A percentile compares a stretch with the other conserved stretches of the same genome.
These are phyloP conservation scores for Papilio helenus DNA, from an alignment of 1,140 invertebrate species.

Conservation along the genomic window DNA sequence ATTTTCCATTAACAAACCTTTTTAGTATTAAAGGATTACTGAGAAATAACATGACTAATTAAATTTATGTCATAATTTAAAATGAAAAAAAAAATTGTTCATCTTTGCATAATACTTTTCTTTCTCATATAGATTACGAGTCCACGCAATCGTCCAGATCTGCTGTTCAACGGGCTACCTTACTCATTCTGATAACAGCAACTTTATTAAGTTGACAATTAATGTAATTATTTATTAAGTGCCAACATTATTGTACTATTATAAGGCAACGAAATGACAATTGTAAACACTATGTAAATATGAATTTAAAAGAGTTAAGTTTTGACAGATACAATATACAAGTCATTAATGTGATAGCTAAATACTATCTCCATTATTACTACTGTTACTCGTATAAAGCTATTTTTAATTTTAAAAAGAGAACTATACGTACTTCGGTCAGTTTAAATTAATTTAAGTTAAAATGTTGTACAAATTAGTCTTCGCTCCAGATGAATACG, in stretches of 20 bases:
- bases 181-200: constrained; percentile 48
- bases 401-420: not conserved
- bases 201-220: constrained; percentile 62
- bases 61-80: too few species aligned
- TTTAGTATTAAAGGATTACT: not conserved
- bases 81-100: too few species aligned
- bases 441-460: not conserved
- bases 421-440: not conserved
- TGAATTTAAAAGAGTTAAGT: not conserved
- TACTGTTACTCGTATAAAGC: not conserved
- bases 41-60: not conserved
- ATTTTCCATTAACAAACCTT: not conserved
- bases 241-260: constrained; percentile 50
- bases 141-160: constrained; percentile 72
- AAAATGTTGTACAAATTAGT: constrained; percentile 39
- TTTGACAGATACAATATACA: not conserved
- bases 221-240: constrained; percentile 45
- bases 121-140: constrained; percentile 68
- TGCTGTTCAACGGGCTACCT: constrained; percentile 43
- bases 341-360: not conserved
- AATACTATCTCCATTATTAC: not conserved
- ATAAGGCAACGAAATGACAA: constrained; percentile 40
- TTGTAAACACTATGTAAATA: constrained; percentile 1
- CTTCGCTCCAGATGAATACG: constrained; percentile 48
- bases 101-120: not conserved